phyloP scores from a whole-genome alignment of 2,797 vertebrate species.

The Smutsia temminckii region DNA sequence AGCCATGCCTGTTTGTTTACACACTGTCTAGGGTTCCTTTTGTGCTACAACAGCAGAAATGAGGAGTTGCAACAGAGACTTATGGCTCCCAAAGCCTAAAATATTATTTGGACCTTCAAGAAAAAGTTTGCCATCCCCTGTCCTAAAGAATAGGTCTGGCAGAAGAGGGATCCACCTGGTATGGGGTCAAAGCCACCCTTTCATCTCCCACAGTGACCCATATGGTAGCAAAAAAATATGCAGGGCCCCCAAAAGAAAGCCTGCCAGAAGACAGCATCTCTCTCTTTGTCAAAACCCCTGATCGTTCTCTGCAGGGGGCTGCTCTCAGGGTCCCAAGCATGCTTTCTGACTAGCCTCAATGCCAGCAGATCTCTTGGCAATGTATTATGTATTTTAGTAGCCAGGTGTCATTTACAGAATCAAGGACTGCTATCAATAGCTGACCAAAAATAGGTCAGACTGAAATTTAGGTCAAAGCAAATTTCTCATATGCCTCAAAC shows the following conservation, averaged over 20 bases:
- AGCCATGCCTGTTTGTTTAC: background rate
- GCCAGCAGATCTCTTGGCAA: background rate
- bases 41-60: background rate
- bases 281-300: background rate
- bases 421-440: background rate
- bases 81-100: background rate
- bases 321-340: background rate
- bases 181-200: background rate
- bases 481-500: slow-evolving; percentile 16
- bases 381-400: background rate
- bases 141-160: background rate
- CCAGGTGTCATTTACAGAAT: background rate
- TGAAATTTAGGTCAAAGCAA: background rate
- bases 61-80: background rate
- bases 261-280: background rate
- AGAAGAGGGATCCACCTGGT: background rate
- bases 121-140: background rate
- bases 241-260: background rate
- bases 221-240: background rate
- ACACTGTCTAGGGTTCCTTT: background rate
- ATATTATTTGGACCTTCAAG: background rate
- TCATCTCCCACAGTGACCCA: background rate
- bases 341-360: background rate
- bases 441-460: slow-evolving; percentile 6
- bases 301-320: background rate